Conservation (phyloP, 2,888 invertebrate genomes). For the Sphinx pinastri region DNA sequence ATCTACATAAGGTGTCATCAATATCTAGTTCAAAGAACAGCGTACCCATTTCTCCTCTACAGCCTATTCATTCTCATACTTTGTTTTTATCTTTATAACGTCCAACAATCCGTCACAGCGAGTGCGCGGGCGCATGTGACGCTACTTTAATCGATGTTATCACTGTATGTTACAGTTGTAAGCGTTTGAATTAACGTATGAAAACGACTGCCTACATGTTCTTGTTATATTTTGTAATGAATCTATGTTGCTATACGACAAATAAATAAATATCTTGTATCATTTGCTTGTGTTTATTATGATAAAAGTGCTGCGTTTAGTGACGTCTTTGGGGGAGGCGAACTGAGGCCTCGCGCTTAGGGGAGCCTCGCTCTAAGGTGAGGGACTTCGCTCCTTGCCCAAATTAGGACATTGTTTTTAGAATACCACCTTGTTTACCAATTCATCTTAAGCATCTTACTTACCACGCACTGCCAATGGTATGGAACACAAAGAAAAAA, state of each 20-base stretch:
- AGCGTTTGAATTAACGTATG: slow-evolving; percentile 3
- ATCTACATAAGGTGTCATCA: background rate
- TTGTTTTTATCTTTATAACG: background rate
- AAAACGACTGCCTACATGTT: slow-evolving; percentile 41
- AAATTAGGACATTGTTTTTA: too few species aligned
- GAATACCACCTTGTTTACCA: too few species aligned
- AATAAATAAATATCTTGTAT: slow-evolving; percentile 33
- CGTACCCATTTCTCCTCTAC: background rate
- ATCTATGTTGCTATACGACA: slow-evolving; percentile 36
- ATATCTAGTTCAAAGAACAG: background rate
- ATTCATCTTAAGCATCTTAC: too few species aligned
- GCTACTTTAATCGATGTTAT: background rate
- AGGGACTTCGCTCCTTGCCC: too few species aligned
- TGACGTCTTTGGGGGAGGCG: too few species aligned
- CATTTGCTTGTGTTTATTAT: background rate
- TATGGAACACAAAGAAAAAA: too few species aligned
- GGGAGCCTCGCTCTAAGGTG: too few species aligned
- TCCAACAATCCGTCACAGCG: background rate
- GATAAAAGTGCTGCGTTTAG: background rate
- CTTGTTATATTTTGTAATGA: slow-evolving; percentile 40
- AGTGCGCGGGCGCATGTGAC: slow-evolving; percentile 16
- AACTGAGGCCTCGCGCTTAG: too few species aligned
- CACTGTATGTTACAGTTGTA: slow-evolving; percentile 3
- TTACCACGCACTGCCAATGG: too few species aligned
- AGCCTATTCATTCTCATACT: background rate